Evolutionary conservation across 2,113 vertebrate species (phyloP).

Genomic region (Rhinoptilus africanus): DNA sequence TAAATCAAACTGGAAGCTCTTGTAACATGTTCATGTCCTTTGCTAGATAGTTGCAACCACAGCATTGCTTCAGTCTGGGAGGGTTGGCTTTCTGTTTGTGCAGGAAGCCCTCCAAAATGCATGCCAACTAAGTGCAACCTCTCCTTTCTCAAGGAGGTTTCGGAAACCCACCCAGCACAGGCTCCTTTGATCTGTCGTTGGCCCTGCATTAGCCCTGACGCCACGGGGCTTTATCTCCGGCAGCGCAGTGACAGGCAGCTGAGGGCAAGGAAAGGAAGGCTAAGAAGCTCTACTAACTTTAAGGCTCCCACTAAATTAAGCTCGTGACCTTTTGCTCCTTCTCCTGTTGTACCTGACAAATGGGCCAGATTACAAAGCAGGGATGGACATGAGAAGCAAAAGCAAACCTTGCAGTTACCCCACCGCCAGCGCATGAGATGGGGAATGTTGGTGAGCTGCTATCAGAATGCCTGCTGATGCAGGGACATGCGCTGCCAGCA

Average conservation of each 20-base stretch:
- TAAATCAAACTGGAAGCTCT: background rate
- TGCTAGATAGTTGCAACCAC: background rate
- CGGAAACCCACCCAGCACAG: background rate
- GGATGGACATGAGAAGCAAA: background rate
- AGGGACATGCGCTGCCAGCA: background rate
- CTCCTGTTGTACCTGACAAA: background rate
- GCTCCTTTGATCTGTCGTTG: constrained; percentile 33
- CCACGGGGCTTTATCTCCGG: background rate
- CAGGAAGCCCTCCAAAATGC: background rate
- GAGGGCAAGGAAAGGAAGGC: background rate
- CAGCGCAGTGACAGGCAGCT: background rate
- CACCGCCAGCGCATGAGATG: fast-evolving
- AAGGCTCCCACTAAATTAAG: background rate
- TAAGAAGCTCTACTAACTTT: background rate
- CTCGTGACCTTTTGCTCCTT: constrained; percentile 30
- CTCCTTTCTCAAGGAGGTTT: background rate
- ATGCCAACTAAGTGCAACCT: background rate
- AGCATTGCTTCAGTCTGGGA: background rate
- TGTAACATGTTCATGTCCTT: fast-evolving
- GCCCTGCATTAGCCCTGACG: constrained; percentile 4
- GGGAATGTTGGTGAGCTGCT: background rate
- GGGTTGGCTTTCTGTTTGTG: background rate
- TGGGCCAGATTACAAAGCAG: background rate
- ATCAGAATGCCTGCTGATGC: fast-evolving
- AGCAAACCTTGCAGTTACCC: background rate